Evolutionary conservation across 2,113 vertebrate species (phyloP).

Genomic region (Gallinago paraguaiae): DNA sequence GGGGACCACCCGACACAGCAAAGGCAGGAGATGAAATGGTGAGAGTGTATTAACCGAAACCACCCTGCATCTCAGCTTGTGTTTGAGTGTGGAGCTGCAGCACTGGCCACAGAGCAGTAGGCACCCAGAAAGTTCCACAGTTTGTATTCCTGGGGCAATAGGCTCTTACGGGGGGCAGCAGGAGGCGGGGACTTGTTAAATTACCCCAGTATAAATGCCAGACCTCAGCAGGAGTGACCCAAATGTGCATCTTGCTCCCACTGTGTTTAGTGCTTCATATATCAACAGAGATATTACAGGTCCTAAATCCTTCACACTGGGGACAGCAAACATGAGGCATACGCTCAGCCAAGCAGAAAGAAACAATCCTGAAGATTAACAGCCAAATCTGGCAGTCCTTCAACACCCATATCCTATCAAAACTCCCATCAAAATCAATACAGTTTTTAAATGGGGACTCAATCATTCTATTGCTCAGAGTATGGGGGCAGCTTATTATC

Average conservation of each 20-base stretch:
- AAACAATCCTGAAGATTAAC: conserved; percentile 55
- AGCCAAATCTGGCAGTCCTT: conserved; percentile 19
- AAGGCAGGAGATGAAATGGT: not conserved
- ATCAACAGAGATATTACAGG: conserved; percentile 7
- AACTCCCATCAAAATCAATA: conserved; percentile 48
- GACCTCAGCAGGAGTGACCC: not conserved
- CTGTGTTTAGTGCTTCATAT: not conserved
- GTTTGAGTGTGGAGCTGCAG: not conserved
- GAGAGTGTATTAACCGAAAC: not conserved
- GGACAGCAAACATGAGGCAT: conserved; percentile 1
- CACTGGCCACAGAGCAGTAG: not conserved
- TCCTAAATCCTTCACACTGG: conserved; percentile 45
- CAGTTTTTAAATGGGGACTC: not conserved
- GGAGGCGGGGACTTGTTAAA: not conserved
- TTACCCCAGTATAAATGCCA: not conserved
- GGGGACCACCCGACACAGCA: not conserved
- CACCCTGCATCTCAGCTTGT: not conserved
- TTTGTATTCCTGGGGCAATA: not conserved
- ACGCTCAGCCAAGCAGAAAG: conserved; percentile 37
- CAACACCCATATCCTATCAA: conserved; percentile 14
- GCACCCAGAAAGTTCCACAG: not conserved
- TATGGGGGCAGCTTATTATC: not conserved
- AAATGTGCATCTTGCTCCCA: not conserved
- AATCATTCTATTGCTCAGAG: not conserved
- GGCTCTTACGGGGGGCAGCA: not conserved